Base-by-base conservation (phyloP, 2,888 invertebrate species). In the Drosophila ezoana region DNA sequence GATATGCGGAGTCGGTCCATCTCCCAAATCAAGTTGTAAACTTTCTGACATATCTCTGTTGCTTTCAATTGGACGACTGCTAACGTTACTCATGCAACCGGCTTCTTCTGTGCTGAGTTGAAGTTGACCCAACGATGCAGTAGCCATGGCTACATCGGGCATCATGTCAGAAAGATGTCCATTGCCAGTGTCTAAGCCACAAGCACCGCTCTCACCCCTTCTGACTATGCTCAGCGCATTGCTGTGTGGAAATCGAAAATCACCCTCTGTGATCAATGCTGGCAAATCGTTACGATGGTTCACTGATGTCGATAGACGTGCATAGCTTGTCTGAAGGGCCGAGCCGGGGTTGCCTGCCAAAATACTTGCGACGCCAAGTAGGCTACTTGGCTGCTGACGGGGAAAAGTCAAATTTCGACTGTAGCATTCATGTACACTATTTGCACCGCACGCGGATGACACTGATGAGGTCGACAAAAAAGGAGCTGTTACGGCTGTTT, bases 111-210 rank as follows among this genome's bases (percentile, higher is more conserved):
- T 79, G 23, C 86, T 84, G 75, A 95, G 93, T 92, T 95, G 95
- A 89, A 95, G 94, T 91, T 94, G 96, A 6, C 93, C 95, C 89
- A 94, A 94, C 73, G 94, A 96, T 74, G 95, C 95, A 61, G 95
- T 97, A 87, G 97, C 97, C 97, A 97, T 97, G 14, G 97, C 97
- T 83, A 98, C 97, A 93, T 98, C 98, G 0, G 98, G 98, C 95
- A 98, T 97, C 87, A 96, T 95, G 72, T 97, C 97, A 20, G 96
- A 95, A 70, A 96, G 93, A 84, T 95, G 95, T 84, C 96, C 95
- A 90, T 95, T 93, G 83, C 94, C 94, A 37, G 84, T 94, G 90
- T 95, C 93, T 91, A 95, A 93, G 80, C 95, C 94, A 45, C 94
- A 93, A 90, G 81, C 89, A 76, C 83, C 85, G n/a, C 72, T 84